Conservation (phyloP, 2,113 vertebrate species). For the Hydrolagus affinis region DNA sequence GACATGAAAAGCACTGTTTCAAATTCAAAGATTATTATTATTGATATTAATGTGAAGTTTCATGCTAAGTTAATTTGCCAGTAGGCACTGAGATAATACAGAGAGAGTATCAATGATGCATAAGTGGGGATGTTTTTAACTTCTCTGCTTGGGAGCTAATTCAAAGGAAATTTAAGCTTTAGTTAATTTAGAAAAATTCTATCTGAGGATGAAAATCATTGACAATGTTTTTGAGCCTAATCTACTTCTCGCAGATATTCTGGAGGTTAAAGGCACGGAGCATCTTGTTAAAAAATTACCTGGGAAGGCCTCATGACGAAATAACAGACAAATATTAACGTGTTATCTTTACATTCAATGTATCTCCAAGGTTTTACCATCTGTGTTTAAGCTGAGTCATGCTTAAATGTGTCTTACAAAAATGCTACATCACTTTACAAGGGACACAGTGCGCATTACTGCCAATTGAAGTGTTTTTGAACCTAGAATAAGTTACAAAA, state of each 20-base stretch:
- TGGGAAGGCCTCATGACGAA: background rate
- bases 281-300: background rate
- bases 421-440: background rate
- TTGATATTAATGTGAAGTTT: background rate
- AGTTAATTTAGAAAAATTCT: background rate
- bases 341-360: conserved; percentile 1
- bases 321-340: background rate
- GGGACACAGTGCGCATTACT: background rate
- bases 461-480: background rate
- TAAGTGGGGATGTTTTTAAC: background rate
- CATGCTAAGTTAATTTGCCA: background rate
- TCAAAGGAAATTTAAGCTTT: background rate
- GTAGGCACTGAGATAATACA: background rate
- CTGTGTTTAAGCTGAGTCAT: background rate
- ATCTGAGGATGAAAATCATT: background rate
- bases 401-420: background rate
- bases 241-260: no score
- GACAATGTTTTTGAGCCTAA: background rate
- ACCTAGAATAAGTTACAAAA: background rate
- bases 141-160: background rate
- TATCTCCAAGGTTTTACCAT: background rate
- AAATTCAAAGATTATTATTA: no score
- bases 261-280: background rate
- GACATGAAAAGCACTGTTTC: no score
- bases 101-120: background rate